Conservation (phyloP, 2,797 vertebrate species). For the Poecilia wingei region DNA sequence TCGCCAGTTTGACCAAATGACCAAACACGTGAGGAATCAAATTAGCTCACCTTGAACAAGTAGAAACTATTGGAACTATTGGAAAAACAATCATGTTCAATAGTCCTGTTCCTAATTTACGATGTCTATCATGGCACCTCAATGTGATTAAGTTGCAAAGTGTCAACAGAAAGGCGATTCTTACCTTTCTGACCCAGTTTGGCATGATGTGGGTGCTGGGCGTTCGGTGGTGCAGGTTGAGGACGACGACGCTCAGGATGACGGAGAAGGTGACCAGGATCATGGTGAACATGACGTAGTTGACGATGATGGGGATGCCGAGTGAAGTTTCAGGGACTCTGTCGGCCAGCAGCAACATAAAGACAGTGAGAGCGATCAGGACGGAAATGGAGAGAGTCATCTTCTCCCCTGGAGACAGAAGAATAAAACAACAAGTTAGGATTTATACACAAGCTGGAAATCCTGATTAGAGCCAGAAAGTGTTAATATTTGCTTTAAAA, state of each 20-base stretch:
- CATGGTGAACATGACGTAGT: slow-evolving; percentile 94
- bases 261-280: slow-evolving; percentile 91
- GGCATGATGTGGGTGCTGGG: slow-evolving; percentile 90
- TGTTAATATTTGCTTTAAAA: not conserved
- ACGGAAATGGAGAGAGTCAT: slow-evolving; percentile 94
- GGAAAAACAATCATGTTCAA: no score
- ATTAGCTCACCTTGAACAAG: no score
- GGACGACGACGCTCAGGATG: slow-evolving; percentile 91
- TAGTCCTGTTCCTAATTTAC: no score
- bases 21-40: no score
- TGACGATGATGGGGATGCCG: slow-evolving; percentile 90
- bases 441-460: not conserved
- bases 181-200: slow-evolving; percentile 87
- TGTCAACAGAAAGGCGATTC: no score
- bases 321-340: slow-evolving; percentile 92
- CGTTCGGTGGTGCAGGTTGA: slow-evolving; percentile 92
- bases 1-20: no score
- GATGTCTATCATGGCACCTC: no score
- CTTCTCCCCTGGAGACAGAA: slow-evolving; percentile 86
- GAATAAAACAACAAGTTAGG: not conserved
- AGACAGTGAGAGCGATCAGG: slow-evolving; percentile 91
- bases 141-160: no score
- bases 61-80: no score
- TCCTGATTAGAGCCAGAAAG: no score
- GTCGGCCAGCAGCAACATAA: slow-evolving; percentile 91